Evolutionary conservation across 2,888 invertebrate genomes (phyloP).

Genomic region (Adelognathus sp.): DNA sequence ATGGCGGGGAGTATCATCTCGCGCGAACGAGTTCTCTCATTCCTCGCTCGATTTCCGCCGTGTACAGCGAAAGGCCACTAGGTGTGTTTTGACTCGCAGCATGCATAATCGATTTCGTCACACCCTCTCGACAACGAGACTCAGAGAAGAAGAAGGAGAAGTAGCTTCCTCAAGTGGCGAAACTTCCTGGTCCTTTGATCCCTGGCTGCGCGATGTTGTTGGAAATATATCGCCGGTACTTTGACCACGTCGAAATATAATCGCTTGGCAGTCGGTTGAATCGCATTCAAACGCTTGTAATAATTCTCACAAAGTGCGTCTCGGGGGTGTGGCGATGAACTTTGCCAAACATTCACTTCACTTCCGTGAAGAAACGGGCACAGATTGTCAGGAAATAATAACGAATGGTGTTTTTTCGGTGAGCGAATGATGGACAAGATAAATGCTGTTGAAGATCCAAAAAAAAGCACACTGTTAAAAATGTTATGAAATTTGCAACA

Average conservation of each 20-base stretch:
- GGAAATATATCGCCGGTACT: slow-evolving; percentile 45
- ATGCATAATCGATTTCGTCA: slow-evolving; percentile 54
- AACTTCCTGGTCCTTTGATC: slow-evolving; percentile 60
- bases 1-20: too few species aligned
- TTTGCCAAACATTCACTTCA: not conserved
- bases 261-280: slow-evolving; percentile 17
- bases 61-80: not conserved
- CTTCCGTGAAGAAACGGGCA: not conserved
- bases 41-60: slow-evolving; percentile 8
- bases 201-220: not conserved
- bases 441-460: too few species aligned
- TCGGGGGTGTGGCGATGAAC: not conserved
- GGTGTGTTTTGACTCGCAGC: slow-evolving; percentile 31
- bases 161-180: slow-evolving; percentile 9
- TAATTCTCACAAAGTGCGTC: slow-evolving; percentile 20
- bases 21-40: slow-evolving; percentile 1
- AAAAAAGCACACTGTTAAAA: too few species aligned
- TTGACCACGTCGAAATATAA: slow-evolving; percentile 43
- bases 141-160: too few species aligned
- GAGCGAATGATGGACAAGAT: too few species aligned
- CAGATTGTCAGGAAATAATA: not conserved
- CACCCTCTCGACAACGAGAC: slow-evolving; percentile 48
- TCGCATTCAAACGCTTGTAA: not conserved
- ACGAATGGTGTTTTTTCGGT: not conserved
- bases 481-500: too few species aligned